phyloP scores from a whole-genome alignment of 2,888 invertebrate species.

The Sthenelais limicola region DNA sequence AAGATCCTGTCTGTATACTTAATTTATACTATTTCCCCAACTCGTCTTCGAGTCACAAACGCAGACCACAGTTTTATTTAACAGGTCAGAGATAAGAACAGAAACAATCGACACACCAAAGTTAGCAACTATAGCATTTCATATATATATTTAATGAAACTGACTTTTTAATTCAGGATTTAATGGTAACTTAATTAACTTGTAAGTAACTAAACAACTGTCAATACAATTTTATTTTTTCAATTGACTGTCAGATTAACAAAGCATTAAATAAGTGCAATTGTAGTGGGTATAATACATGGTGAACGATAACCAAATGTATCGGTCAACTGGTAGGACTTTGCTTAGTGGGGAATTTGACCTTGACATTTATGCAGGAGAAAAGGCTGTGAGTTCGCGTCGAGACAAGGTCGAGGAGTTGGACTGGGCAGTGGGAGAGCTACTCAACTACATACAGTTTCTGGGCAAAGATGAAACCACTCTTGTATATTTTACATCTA shows the following conservation, averaged over 20 bases:
- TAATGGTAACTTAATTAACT: too few species aligned
- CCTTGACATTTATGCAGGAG: background rate
- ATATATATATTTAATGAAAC: background rate
- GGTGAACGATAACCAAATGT: too few species aligned
- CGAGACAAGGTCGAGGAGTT: background rate
- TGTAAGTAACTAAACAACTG: background rate
- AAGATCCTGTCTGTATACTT: background rate
- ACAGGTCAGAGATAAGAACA: background rate
- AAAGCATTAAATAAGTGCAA: too few species aligned
- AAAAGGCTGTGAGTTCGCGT: background rate
- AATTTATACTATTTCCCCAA: background rate
- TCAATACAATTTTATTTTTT: background rate
- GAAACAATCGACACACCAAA: background rate
- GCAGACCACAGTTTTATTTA: background rate
- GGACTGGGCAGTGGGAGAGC: slow-evolving; percentile 15
- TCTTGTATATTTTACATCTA: slow-evolving; percentile 4
- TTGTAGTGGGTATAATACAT: too few species aligned
- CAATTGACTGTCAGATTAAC: too few species aligned
- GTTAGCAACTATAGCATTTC: background rate
- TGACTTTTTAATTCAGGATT: too few species aligned
- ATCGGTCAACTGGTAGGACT: too few species aligned
- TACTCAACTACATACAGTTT: background rate
- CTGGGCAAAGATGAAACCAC: slow-evolving; percentile 4
- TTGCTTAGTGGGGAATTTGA: background rate
- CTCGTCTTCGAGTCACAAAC: too few species aligned